Percentiles rank a stretch among this genome's conserved stretches.
phyloP scores from a whole-genome alignment of 2,113 vertebrate genomes.

The Dicerorhinus sumatrensis region DNA sequence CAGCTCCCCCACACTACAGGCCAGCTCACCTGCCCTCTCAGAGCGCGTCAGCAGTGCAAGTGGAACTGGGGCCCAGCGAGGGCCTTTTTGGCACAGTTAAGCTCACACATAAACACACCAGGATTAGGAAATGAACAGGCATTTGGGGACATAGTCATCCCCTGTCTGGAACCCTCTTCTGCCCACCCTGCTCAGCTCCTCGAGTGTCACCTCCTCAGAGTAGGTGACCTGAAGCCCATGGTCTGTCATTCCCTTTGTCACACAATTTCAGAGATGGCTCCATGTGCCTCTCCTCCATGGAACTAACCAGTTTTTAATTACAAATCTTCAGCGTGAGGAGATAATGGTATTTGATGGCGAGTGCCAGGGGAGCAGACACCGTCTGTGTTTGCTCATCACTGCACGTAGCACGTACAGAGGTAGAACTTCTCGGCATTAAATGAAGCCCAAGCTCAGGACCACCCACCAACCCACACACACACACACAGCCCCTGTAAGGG shows the following conservation, averaged over 20 bases:
- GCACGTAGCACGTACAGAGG: rapidly evolving
- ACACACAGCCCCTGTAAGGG: rapidly evolving
- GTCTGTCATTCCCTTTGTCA: not conserved
- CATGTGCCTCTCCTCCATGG: not conserved
- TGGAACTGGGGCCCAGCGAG: rapidly evolving
- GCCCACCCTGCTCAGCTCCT: not conserved
- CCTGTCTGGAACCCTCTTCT: not conserved
- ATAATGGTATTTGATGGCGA: not conserved
- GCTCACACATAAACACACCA: not conserved
- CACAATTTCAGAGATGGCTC: not conserved
- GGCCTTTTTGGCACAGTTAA: not conserved
- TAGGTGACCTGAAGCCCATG: not conserved
- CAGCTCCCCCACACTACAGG: no score
- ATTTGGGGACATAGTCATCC: no score
- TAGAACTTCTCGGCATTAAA: not conserved
- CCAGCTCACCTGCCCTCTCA: not conserved
- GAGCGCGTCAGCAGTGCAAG: not conserved
- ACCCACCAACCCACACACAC: no score
- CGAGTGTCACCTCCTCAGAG: not conserved
- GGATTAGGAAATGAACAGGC: not conserved
- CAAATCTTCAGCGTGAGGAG: not conserved
- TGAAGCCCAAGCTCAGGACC: not conserved
- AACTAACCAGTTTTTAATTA: not conserved
- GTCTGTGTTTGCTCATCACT: not conserved
- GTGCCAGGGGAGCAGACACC: not conserved